Evolutionary conservation across 2,113 vertebrate species (phyloP).

Genomic region (Myiopsitta monachus): DNA sequence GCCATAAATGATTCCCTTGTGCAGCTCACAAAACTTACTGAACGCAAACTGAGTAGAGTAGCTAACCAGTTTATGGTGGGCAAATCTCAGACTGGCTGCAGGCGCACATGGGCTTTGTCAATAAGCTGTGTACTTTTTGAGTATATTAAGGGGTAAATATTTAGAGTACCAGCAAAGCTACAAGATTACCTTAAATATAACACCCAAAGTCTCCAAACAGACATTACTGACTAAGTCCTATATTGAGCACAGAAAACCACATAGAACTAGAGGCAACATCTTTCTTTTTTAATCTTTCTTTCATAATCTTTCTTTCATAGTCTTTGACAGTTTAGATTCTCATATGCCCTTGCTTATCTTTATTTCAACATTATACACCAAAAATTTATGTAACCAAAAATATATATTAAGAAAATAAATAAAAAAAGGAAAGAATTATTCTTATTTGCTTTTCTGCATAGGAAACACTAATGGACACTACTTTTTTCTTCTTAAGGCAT

Average conservation of each 20-base stretch:
- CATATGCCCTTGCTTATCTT: not conserved
- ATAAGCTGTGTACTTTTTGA: not conserved
- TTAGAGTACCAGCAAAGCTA: not conserved
- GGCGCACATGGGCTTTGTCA: not conserved
- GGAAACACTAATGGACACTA: not conserved
- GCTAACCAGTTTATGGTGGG: not conserved
- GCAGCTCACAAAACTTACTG: not conserved
- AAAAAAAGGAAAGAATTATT: not conserved
- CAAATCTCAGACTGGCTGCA: not conserved
- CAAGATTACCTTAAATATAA: not conserved
- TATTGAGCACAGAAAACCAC: fast-evolving
- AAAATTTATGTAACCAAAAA: not conserved
- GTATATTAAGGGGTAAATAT: not conserved
- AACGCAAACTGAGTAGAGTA: fast-evolving
- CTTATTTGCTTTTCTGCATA: not conserved
- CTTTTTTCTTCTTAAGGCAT: not conserved
- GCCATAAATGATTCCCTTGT: not conserved
- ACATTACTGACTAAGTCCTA: not conserved
- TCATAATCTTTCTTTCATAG: not conserved
- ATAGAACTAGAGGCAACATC: not conserved
- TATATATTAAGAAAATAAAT: fast-evolving
- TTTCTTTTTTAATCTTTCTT: not conserved
- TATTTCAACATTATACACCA: not conserved
- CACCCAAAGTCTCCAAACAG: not conserved
- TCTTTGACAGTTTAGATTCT: not conserved